Evolutionary conservation across 1,140 invertebrate species (phyloP).

Genomic region (Rhizoglyphus robini): DNA sequence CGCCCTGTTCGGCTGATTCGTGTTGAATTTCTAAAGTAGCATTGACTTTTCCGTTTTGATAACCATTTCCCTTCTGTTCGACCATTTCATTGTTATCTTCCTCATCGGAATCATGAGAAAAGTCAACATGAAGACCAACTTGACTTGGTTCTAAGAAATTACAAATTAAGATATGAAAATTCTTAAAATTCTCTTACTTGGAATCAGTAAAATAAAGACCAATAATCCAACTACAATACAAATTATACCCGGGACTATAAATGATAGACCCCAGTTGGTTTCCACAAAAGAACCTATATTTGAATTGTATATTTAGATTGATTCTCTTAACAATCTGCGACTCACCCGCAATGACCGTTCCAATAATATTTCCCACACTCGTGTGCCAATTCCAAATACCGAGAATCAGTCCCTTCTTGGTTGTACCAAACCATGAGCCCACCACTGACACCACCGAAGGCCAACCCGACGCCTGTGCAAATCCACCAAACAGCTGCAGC

Average conservation of each 20-base stretch:
- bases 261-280: conserved; percentile 72
- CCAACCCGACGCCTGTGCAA: conserved; percentile 80
- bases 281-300: conserved; percentile 75
- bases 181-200: conserved; percentile 1
- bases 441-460: conserved; percentile 82
- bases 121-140: background rate
- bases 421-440: conserved; percentile 77
- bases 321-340: no score
- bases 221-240: conserved; percentile 60
- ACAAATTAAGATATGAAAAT: background rate
- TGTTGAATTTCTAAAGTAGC: no score
- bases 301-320: no score
- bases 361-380: conserved; percentile 86
- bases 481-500: conserved; percentile 55
- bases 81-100: no score
- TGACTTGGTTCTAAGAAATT: background rate
- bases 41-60: no score
- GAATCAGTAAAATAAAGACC: conserved; percentile 67
- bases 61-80: no score
- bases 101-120: background rate
- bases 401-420: conserved; percentile 64
- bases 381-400: conserved; percentile 92
- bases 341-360: conserved; percentile 59
- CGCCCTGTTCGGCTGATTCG: no score
- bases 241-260: conserved; percentile 80